Conservation (phyloP, 2,888 invertebrate genomes). For the Calameuta filiformis region DNA sequence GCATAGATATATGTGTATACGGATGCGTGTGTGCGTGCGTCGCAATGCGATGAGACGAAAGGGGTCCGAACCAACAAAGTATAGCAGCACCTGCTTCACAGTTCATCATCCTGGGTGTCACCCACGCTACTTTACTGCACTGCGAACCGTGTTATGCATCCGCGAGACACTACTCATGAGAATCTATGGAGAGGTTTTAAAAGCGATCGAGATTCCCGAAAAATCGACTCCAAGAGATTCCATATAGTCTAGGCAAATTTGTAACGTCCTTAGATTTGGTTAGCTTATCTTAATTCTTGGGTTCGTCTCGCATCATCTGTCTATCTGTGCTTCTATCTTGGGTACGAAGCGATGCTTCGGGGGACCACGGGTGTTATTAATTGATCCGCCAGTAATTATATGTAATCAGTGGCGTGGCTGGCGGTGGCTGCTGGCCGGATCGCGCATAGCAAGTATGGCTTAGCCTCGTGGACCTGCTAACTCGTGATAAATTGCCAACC, state of each 20-base stretch:
- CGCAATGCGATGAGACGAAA: constrained; percentile 3
- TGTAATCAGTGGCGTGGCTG: constrained; percentile 53
- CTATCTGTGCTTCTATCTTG: background rate
- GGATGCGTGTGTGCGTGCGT: background rate
- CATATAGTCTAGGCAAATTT: background rate
- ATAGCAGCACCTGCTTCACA: constrained; percentile 62
- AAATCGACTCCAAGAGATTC: background rate
- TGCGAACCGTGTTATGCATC: constrained; percentile 63
- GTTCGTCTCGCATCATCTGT: background rate
- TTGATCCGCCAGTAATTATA: constrained; percentile 58
- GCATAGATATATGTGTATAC: background rate
- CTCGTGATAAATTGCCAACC: constrained; percentile 59
- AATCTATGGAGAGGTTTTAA: constrained; percentile 58
- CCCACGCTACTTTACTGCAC: constrained; percentile 65
- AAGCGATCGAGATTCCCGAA: constrained; percentile 57
- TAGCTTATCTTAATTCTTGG: background rate
- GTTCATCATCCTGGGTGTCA: constrained; percentile 63
- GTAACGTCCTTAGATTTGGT: background rate
- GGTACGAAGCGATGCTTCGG: constrained; percentile 19
- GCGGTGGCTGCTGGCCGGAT: constrained; percentile 39
- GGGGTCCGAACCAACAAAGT: constrained; percentile 20
- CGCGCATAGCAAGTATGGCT: constrained; percentile 56
- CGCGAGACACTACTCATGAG: constrained; percentile 51
- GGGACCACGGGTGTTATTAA: constrained; percentile 47
- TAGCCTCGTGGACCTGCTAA: constrained; percentile 49